Base-by-base conservation (phyloP, 2,113 vertebrate genomes). In the Ctenomys sociabilis region DNA sequence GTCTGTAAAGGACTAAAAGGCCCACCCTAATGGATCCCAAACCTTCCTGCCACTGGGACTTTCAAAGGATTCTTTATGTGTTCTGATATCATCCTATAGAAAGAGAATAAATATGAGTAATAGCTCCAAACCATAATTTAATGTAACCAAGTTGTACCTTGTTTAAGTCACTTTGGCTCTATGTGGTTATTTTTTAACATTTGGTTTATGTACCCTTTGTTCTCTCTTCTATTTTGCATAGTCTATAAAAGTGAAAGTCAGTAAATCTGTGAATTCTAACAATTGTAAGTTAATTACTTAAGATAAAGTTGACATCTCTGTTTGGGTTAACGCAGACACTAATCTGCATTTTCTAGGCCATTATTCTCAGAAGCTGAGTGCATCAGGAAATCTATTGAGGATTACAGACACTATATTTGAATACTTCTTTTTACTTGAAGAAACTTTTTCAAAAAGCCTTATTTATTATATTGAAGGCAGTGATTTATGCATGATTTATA, bases 391-490 rank as follows among this genome's bases (percentile, higher is more conserved):
- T 40, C 7, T 32, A 40, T 10, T 49, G 30, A 95, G 61, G 3
- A 85, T 93, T 72, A 5, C 37, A 90, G 82, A 92, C 90, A 78
- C 24, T 4, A 95, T 85, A 89, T 66, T 84, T 88, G 2, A 30
- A 66, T 89, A 91, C 80, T 17, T 64, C 14, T 40, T 96, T 93
- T 94, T 68, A 88, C 94, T 82, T 24, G 24, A 94, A 72, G 30
- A 86, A 85, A 92, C 45, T 1, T n/a, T 93, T 64, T 37, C 22
- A 24, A 88, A 90, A 85, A 61, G 8, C 13, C 77, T 75, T 66
- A 88, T 19, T 72, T 73, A 52, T 21, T 43, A 37, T 85, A 40
- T 90, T 66, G 2, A n/a, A 59, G 61, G 30, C 4, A 45, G 28
- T 81, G 35, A 57, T 84, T 90, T 91, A 24, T 57, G 49, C 40